Evolutionary conservation across 2,113 vertebrate species (phyloP), one percentile per base, ranked within the genome.

Genomic region (Engystomops pustulosus): DNA sequence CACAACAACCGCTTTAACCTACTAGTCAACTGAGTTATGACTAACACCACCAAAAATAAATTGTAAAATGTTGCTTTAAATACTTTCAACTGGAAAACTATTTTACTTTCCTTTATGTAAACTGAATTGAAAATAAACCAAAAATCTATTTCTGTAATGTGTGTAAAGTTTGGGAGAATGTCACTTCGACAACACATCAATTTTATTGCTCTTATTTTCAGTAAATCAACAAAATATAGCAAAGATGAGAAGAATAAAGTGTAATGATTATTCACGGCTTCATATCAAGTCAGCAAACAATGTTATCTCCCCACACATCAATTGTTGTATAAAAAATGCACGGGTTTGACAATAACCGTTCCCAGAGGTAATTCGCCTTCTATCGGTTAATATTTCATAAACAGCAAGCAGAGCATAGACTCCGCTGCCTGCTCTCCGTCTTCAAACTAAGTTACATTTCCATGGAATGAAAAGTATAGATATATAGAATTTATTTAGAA

Each of bases 251-350:
- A 62, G 14, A 79, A 34, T 60, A 60, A 41, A 41, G n/a, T 38
- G 0, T 36, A 15, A 60, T 38, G 51, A 41, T 34, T 62, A n/a
- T 79, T 79, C 58, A 41, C 23, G 7, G 32, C 18, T 53, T n/a
- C 53, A 58, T 34, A 58, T 77, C 75, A 77, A 58, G 47, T 55
- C 75, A 14, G 36, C 58, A 60, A 79, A 62, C 76, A 44, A 79
- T 15, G 53, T 36, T 77, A 77, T 77, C 51, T 58, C 53, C 47
- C 36, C 49, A 38, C 76, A 44, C 76, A 79, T 58, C 75, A 78
- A 14, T 44, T 62, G 49, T 38, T 36, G 58, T 30, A 41, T 41
- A 62, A 79, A 49, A 41, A 79, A 60, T 62, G 58, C 76, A 60
- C 7, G 36, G n/a, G 53, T 25, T 41, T 4, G 53, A 62, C 76